phyloP scores from a whole-genome alignment of 2,888 invertebrate species.

The Troides aeacus region DNA sequence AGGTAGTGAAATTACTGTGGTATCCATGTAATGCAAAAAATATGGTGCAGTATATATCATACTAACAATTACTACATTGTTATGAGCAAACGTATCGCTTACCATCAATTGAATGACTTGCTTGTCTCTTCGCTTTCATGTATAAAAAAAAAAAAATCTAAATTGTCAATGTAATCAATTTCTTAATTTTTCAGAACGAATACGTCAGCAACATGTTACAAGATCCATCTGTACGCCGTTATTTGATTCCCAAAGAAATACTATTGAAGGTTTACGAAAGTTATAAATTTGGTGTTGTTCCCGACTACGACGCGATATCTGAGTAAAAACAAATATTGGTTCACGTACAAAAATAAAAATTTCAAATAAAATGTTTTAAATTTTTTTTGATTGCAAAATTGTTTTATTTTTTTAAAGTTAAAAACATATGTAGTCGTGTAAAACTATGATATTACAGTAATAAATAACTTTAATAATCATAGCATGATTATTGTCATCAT shows the following conservation, averaged over 20 bases:
- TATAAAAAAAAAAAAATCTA: too few relatives aligned
- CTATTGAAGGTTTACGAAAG: slow-evolving; percentile 76
- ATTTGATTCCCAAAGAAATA: slow-evolving; percentile 78
- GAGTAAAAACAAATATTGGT: slow-evolving; percentile 33
- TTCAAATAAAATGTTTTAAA: background rate
- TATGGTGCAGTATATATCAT: too few relatives aligned
- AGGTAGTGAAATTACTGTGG: too few relatives aligned
- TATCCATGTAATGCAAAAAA: too few relatives aligned
- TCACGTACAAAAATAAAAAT: background rate
- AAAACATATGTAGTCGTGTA: background rate
- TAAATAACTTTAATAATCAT: slow-evolving; percentile 6
- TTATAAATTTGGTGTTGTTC: slow-evolving; percentile 41
- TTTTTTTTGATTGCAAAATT: background rate
- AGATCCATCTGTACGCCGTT: slow-evolving; percentile 82
- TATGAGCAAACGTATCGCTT: too few relatives aligned
- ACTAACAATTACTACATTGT: too few relatives aligned
- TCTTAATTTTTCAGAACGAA: slow-evolving; percentile 71
- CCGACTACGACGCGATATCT: slow-evolving; percentile 52
- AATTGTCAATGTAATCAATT: background rate
- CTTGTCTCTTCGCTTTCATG: too few relatives aligned
- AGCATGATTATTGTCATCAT: slow-evolving; percentile 19
- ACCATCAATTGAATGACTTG: too few relatives aligned
- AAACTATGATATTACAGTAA: background rate
- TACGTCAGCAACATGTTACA: slow-evolving; percentile 83
- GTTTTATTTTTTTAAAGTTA: background rate